A percentile compares a stretch with the other conserved stretches of the same genome.
Conservation (phyloP, 2,797 vertebrate genomes). For the Falco novaeseelandiae region DNA sequence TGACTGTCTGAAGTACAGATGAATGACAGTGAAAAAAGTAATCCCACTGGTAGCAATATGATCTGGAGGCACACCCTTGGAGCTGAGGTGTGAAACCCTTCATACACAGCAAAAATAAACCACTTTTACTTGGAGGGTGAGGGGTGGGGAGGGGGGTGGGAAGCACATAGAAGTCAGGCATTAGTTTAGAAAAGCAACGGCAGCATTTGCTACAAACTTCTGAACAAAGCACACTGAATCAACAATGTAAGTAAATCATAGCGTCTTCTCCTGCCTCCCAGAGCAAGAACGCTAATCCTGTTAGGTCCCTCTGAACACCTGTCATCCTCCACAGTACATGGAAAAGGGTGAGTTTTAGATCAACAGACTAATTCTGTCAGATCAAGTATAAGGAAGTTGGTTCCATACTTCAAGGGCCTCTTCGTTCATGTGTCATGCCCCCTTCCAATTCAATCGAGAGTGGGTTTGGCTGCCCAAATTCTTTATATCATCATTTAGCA, state of each 20-base stretch:
- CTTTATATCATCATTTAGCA: background rate
- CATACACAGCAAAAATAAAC: slow-evolving; percentile 39
- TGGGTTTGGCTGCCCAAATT: background rate
- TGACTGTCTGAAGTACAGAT: slow-evolving; percentile 46
- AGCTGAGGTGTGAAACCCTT: slow-evolving; percentile 36
- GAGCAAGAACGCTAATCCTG: slow-evolving; percentile 12
- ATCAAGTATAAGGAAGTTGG: background rate
- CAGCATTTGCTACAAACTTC: slow-evolving; percentile 29
- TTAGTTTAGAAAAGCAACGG: slow-evolving; percentile 18
- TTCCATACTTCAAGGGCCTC: background rate
- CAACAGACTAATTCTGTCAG: background rate
- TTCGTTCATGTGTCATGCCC: background rate
- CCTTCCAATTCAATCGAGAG: background rate
- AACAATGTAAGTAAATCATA: slow-evolving; percentile 51
- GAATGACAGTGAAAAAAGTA: slow-evolving; percentile 39
- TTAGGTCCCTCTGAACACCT: slow-evolving; percentile 46
- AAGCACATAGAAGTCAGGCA: background rate
- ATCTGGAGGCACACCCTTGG: slow-evolving; percentile 22
- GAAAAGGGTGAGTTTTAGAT: slow-evolving; percentile 34
- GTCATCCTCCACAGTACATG: background rate
- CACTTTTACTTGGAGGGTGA: background rate
- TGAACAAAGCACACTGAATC: slow-evolving; percentile 31
- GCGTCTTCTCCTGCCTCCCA: slow-evolving; percentile 5
- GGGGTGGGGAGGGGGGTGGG: too few species aligned
- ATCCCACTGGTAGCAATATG: slow-evolving; percentile 28